A percentile compares a stretch with the other conserved stretches of the same genome.
Conservation (phyloP, 2,113 vertebrate species). For the Pangasianodon gigas region DNA sequence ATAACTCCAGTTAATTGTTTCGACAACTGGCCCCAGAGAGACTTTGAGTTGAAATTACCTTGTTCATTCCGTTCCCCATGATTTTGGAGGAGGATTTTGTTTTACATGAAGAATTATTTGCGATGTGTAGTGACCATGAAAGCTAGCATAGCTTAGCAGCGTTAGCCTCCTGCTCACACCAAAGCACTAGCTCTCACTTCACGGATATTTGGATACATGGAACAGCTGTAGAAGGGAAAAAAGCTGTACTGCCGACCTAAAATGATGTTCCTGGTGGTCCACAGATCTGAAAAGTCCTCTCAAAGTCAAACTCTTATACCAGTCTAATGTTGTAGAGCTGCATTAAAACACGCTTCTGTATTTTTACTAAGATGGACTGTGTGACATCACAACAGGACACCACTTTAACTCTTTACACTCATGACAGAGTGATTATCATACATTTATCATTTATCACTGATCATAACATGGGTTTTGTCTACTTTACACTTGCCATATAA, state of each 20-base stretch:
- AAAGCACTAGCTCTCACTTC: background rate
- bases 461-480: background rate
- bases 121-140: constrained; percentile 17
- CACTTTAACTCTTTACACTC: constrained; percentile 34
- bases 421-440: background rate
- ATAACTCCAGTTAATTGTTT: background rate
- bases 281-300: background rate
- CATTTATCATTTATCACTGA: background rate
- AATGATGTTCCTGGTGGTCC: background rate
- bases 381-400: constrained; percentile 38
- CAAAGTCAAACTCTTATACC: background rate
- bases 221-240: background rate
- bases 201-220: background rate
- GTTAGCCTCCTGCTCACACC: background rate
- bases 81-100: background rate
- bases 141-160: background rate
- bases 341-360: constrained; percentile 20
- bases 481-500: too few species aligned
- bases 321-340: background rate
- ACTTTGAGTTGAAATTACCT: constrained; percentile 59
- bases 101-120: constrained; percentile 1
- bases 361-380: constrained; percentile 9
- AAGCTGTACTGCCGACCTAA: background rate
- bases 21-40: background rate
- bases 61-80: constrained; percentile 79